phyloP scores from a whole-genome alignment of 64 coral and sea anemone genomes.

The Montipora foliosa region DNA sequence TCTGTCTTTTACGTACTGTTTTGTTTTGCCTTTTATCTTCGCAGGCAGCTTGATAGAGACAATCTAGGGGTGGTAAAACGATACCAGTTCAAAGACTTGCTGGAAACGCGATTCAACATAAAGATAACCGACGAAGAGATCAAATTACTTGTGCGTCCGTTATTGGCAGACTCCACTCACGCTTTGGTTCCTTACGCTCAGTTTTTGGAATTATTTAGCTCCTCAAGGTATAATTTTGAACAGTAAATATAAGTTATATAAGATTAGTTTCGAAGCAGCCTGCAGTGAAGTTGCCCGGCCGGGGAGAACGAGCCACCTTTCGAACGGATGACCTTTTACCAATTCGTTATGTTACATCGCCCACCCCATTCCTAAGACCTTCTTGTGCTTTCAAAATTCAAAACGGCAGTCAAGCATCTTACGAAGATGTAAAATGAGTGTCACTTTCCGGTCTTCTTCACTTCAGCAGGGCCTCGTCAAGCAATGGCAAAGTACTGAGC shows the following conservation, averaged over 20 bases:
- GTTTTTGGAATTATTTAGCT: conserved; percentile 81
- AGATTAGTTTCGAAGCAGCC: too few relatives aligned
- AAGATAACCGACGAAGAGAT: conserved; percentile 67
- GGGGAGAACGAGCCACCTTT: too few relatives aligned
- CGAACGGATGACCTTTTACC: too few relatives aligned
- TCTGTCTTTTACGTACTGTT: neutral
- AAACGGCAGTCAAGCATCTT: too few relatives aligned
- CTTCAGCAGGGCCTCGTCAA: neutral
- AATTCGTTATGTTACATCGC: too few relatives aligned
- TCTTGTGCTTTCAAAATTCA: too few relatives aligned
- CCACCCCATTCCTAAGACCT: too few relatives aligned
- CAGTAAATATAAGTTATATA: neutral
- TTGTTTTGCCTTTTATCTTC: neutral
- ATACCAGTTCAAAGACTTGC: conserved; percentile 88
- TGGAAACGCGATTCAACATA: conserved; percentile 72
- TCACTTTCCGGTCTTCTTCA: too few relatives aligned
- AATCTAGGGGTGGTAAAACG: conserved; percentile 69
- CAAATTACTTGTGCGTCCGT: conserved; percentile 44
- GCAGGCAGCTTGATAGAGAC: conserved; percentile 86
- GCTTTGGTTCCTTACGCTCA: conserved; percentile 65
- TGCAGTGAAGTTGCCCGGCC: too few relatives aligned
- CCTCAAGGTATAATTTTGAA: conserved; percentile 49
- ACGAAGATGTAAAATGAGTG: too few relatives aligned
- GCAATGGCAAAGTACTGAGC: neutral
- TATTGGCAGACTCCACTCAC: conserved; percentile 22